Evolutionary conservation across 2,113 vertebrate genomes (phyloP), one percentile per base, ranked within the genome.

Genomic region (Platycercus adscitus): DNA sequence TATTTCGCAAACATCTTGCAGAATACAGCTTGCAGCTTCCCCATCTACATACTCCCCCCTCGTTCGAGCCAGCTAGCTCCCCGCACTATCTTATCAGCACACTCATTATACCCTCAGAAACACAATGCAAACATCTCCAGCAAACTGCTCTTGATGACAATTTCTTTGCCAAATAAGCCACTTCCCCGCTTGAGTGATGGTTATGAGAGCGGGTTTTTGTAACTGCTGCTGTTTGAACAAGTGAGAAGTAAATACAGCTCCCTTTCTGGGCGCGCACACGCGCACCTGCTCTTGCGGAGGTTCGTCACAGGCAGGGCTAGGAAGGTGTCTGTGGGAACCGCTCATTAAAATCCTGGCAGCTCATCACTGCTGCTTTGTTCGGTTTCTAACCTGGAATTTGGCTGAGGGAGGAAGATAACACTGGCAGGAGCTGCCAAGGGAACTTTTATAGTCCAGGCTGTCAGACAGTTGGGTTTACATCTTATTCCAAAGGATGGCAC

Each of bases 191-290:
- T 3, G 83, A 97, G 96, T 84, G 95, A 75, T 65, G 91, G 72
- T 55, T 18, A 33, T 9, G 56, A 84, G 92, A 65, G 71, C 49
- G 49, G 61, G 24, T 56, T 81, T 18, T 68, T 91, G 94, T 81
- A 31, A 41, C 86, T 28, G 93, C 91, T 26, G 95, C 77, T 95
- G 91, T 97, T 96, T 92, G 95, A 96, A 95, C 95, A 95, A 88
- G 86, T 0, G 20, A 10, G 72, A 9, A 79, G 92, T 73, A 91
- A 96, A 95, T 49, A 94, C 13, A 84, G 64, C 73, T 91, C 72
- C 52, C 47, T 86, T 13, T 20, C 72, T 43, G 84, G 9, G 78
- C 69, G 87, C 76, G 21, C 77, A 5, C 53, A 12, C 5, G 7
- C 31, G 93, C 95, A 89, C 88, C 92, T 95, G 92, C 82, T 68